phyloP scores from a whole-genome alignment of 2,888 invertebrate genomes.

The Ephialtes manifestator region DNA sequence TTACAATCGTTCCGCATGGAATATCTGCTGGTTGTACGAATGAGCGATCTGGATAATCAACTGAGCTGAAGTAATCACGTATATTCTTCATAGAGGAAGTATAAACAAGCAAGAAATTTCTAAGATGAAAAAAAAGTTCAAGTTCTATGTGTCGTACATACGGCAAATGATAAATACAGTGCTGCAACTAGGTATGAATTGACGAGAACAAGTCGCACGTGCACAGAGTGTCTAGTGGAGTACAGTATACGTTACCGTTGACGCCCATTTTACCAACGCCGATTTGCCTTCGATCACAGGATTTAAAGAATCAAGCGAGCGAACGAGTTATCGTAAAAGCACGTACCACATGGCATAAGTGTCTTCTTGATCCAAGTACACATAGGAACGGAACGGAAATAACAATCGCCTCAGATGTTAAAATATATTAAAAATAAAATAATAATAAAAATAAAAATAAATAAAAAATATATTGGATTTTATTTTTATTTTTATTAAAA shows the following conservation, averaged over 20 bases:
- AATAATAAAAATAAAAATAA: too few relatives aligned
- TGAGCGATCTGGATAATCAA: conserved; percentile 18
- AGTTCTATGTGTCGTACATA: conserved; percentile 1
- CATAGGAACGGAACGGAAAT: background rate
- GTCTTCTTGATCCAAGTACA: background rate
- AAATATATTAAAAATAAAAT: too few relatives aligned
- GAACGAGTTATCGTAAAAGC: conserved; percentile 10
- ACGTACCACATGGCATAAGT: background rate
- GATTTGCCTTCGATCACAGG: conserved; percentile 38
- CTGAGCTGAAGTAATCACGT: background rate
- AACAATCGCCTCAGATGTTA: background rate
- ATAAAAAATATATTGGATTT: too few relatives aligned
- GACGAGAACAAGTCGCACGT: background rate
- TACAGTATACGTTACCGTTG: background rate
- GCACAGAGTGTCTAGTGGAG: background rate
- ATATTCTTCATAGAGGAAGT: background rate
- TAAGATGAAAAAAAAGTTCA: background rate
- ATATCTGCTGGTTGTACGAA: background rate
- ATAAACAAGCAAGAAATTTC: background rate
- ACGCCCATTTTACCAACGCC: background rate
- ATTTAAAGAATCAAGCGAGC: conserved; percentile 22
- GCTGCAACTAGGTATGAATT: background rate
- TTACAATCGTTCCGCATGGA: conserved; percentile 15
- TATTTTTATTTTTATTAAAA: background rate
- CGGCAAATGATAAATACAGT: conserved; percentile 7